phyloP scores from a whole-genome alignment of 2,888 invertebrate species.

The Metellina segmentata region DNA sequence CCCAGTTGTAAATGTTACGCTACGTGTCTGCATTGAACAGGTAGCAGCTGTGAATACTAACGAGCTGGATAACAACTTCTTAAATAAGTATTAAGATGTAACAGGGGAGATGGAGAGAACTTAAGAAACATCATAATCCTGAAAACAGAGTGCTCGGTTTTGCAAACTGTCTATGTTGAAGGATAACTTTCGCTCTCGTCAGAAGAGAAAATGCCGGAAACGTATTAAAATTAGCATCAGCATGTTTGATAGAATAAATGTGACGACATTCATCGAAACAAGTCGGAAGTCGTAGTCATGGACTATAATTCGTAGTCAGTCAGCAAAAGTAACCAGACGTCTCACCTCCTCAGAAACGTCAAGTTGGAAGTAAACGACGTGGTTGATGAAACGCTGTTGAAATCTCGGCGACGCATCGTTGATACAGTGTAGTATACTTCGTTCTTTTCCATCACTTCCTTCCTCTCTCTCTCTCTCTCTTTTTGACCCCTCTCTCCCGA shows the following conservation, averaged over 20 bases:
- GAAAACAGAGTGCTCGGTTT: too few relatives aligned
- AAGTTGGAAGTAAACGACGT: constrained; percentile 28
- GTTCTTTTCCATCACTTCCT: not conserved
- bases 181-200: not conserved
- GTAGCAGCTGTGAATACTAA: too few relatives aligned
- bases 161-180: not conserved
- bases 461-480: not conserved
- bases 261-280: constrained; percentile 4
- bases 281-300: constrained; percentile 6
- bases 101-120: too few relatives aligned
- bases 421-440: not conserved
- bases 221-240: not conserved
- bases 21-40: too few relatives aligned
- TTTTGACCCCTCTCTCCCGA: not conserved
- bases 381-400: constrained; percentile 28
- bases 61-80: too few relatives aligned
- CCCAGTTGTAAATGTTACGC: too few relatives aligned
- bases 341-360: not conserved
- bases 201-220: constrained; percentile 1
- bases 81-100: too few relatives aligned
- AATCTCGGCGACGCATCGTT: not conserved
- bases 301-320: not conserved
- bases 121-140: too few relatives aligned
- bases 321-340: constrained; percentile 31
- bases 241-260: not conserved